These are phyloP conservation scores for Stomorhina lunata DNA, from an alignment of 2,888 invertebrate species.

Conservation along the genomic window DNA sequence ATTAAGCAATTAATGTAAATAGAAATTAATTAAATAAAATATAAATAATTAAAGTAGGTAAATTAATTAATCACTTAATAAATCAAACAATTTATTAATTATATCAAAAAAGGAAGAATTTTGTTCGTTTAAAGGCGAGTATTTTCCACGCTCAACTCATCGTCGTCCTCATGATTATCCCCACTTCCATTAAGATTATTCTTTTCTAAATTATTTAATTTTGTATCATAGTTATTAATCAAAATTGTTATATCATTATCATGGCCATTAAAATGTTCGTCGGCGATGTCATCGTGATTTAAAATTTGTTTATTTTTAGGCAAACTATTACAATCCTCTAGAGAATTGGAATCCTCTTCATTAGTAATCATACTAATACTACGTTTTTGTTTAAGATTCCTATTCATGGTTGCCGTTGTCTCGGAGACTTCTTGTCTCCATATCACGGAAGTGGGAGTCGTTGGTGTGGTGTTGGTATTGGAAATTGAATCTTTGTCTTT, in stretches of 20 bases:
- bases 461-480: slow-evolving; percentile 7
- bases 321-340: slow-evolving; percentile 5
- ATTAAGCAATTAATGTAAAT: too few species aligned
- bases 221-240: slow-evolving; percentile 65
- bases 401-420: too few species aligned
- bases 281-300: slow-evolving; percentile 25
- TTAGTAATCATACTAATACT: slow-evolving; percentile 10
- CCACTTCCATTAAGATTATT: slow-evolving; percentile 41
- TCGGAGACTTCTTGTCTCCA: slow-evolving; percentile 8
- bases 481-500: slow-evolving; percentile 61
- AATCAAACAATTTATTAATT: slow-evolving; percentile 11
- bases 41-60: too few species aligned
- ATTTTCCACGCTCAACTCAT: slow-evolving; percentile 78
- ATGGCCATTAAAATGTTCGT: slow-evolving; percentile 43
- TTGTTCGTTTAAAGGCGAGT: slow-evolving; percentile 73
- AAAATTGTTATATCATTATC: slow-evolving; percentile 61
- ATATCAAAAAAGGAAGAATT: slow-evolving; percentile 15
- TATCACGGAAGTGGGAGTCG: slow-evolving; percentile 8
- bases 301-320: slow-evolving; percentile 36
- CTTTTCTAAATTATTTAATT: slow-evolving; percentile 38
- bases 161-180: slow-evolving; percentile 68
- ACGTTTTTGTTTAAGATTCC: slow-evolving; percentile 7
- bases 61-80: too few species aligned
- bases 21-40: too few species aligned
- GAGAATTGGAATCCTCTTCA: slow-evolving; percentile 10